Evolutionary conservation across 1,140 invertebrate genomes (phyloP), one percentile per base, ranked within the genome.

Genomic region (Hypothenemus hampei): DNA sequence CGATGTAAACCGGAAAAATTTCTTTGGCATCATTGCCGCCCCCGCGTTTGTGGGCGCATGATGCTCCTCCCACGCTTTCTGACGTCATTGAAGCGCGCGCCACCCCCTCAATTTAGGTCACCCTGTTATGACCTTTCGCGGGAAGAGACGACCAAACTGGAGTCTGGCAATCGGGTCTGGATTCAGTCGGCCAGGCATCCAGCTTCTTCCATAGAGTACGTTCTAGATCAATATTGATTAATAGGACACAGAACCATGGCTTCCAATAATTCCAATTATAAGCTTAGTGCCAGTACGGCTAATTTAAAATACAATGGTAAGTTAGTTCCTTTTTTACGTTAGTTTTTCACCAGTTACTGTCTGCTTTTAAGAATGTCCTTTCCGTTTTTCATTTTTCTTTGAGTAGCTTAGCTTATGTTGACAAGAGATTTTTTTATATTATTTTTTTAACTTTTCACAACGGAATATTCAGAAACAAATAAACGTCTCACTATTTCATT

Each of bases 241-340:
- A n/a, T n/a, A n/a, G n/a, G n/a, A n/a, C n/a, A n/a, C n/a, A n/a
- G n/a, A n/a, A n/a, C n/a, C 61, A 65, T 68, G 64, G 65, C 69
- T 44, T 65, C 61, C 51, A 60, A 68, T 55, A 65, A 65, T 19
- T 65, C 66, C 22, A 68, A 69, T 53, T 71, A 67, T 59, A 69
- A 70, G 53, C 62, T 72, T 15, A 65, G 61, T 58, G 58, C 65
- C 13, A 51, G 60, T 26, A 58, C 58, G 11, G 69, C 57, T 8
- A 62, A 64, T 41, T 60, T 69, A 23, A 68, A 67, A 39, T 69
- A 63, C 58, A 68, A 66, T 57, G 70, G 70, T 72, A 49, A 69
- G 69, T 64, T 15, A 36, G 24, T 20, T 45, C 15, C n/a, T 16
- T 37, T 37, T n/a, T n/a, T n/a, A n/a, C n/a, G n/a, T n/a, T n/a